phyloP scores from a whole-genome alignment of 2,888 invertebrate genomes.

The Stictocephala bisonia region DNA sequence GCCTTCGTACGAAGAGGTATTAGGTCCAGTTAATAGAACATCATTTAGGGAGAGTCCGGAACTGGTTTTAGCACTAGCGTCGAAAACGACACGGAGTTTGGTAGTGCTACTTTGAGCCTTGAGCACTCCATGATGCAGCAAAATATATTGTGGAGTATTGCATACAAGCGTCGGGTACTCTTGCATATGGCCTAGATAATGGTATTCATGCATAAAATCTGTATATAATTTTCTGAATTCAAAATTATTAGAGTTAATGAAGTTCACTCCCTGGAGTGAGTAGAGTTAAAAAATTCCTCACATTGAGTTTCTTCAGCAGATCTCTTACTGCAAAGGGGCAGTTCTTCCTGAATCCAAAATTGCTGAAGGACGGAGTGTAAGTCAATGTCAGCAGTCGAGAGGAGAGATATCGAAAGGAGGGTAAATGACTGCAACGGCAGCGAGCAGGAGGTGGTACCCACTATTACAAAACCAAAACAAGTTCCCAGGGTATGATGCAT shows the following conservation, averaged over 20 bases:
- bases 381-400: neutral
- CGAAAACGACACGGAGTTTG: constrained; percentile 3
- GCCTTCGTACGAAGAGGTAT: neutral
- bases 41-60: constrained; percentile 13
- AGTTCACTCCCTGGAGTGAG: neutral
- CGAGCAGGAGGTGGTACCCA: neutral
- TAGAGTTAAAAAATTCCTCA: neutral
- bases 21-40: neutral
- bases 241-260: neutral
- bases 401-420: neutral
- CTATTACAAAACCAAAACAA: constrained; percentile 1
- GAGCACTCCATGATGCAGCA: neutral
- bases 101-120: neutral
- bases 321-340: neutral
- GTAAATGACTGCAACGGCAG: neutral
- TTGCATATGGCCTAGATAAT: neutral
- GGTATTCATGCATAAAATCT: neutral
- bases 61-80: neutral
- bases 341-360: constrained; percentile 1
- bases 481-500: constrained; percentile 3
- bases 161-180: neutral
- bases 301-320: neutral
- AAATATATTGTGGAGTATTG: neutral
- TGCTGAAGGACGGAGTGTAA: neutral
- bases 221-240: neutral